Conservation (phyloP, 2,113 vertebrate genomes). For the Tachycineta bicolor region DNA sequence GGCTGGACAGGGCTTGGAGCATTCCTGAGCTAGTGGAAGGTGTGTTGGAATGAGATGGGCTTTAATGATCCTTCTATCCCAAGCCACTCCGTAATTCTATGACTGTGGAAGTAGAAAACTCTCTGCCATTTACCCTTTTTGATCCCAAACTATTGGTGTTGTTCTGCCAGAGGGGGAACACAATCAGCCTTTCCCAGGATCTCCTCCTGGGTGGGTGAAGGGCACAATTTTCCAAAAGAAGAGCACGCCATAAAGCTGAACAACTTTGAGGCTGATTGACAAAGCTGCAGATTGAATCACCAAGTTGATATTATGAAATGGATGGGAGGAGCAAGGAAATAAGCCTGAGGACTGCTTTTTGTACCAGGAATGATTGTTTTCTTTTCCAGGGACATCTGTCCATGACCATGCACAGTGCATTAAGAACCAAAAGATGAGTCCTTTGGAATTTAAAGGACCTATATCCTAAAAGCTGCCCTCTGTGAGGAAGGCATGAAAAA, state of each 20-base stretch:
- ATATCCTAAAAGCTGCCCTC: neutral
- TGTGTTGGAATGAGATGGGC: neutral
- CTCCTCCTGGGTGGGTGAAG: neutral
- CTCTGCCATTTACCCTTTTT: neutral
- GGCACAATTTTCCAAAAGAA: neutral
- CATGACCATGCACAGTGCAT: fast-evolving
- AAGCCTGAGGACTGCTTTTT: neutral
- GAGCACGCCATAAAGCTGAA: neutral
- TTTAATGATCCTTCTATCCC: no score
- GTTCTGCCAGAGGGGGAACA: neutral
- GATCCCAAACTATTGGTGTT: neutral
- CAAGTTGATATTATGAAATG: neutral
- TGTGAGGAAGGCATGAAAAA: neutral
- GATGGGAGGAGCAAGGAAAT: neutral
- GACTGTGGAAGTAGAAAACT: neutral
- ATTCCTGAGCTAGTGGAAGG: fast-evolving
- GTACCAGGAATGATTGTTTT: neutral
- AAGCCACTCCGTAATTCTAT: neutral
- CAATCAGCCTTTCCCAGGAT: neutral
- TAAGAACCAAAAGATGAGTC: neutral
- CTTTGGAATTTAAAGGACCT: neutral
- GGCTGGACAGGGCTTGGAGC: fast-evolving
- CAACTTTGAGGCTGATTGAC: neutral
- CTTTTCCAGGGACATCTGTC: neutral
- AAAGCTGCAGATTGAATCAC: neutral